phyloP scores from a whole-genome alignment of 2,888 invertebrate species.

The Ethmia dodecea region DNA sequence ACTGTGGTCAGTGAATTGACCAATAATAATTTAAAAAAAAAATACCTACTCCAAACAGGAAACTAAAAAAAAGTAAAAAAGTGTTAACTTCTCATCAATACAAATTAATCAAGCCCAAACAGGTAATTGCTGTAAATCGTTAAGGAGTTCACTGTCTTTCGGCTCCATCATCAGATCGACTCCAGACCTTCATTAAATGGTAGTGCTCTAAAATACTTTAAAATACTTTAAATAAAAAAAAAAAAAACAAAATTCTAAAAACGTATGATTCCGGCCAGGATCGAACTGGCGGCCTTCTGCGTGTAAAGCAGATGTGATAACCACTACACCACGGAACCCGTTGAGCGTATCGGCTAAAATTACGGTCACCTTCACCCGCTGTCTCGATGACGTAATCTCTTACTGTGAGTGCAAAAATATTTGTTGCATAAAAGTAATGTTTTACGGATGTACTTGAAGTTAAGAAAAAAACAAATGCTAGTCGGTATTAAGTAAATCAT shows the following conservation, averaged over 20 bases:
- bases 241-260: slow-evolving; percentile 28
- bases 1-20: too few species aligned
- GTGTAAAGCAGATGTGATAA: slow-evolving; percentile 90
- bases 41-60: too few species aligned
- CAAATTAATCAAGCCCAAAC: too few species aligned
- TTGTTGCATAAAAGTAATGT: too few species aligned
- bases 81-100: too few species aligned
- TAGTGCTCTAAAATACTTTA: neutral
- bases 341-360: slow-evolving; percentile 19
- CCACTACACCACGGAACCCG: slow-evolving; percentile 90
- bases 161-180: too few species aligned
- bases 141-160: neutral
- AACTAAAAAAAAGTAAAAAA: too few species aligned
- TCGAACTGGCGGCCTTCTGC: slow-evolving; percentile 75
- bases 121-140: neutral
- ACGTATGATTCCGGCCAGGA: slow-evolving; percentile 69
- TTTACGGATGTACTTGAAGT: too few species aligned
- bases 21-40: too few species aligned
- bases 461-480: too few species aligned
- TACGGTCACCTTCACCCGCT: slow-evolving; percentile 5
- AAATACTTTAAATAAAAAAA: slow-evolving; percentile 5
- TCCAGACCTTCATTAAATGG: neutral
- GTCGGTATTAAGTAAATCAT: too few species aligned
- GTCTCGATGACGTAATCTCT: slow-evolving; percentile 1
- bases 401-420: too few species aligned